Evolutionary conservation across 2,797 vertebrate species (phyloP).

Genomic region (Vespertilio murinus): DNA sequence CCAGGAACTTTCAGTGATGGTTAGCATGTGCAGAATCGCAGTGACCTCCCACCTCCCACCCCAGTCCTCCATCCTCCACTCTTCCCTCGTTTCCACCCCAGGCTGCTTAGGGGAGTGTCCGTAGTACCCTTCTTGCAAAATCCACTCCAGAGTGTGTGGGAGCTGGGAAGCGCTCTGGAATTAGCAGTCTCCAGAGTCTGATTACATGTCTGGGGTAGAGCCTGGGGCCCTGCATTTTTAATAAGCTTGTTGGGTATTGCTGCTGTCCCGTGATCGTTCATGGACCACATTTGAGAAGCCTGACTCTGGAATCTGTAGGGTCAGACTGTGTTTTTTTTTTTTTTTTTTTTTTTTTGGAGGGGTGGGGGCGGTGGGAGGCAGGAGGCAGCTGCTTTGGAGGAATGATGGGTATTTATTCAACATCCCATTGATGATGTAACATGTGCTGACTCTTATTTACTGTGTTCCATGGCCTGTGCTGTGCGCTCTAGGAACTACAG

Average conservation of each 20-base stretch:
- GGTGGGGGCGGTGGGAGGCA: not conserved
- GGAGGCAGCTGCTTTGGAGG: not conserved
- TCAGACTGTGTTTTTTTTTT: not conserved
- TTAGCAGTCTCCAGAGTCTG: not conserved
- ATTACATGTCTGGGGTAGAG: not conserved
- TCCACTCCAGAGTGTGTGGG: not conserved
- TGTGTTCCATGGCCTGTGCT: not conserved
- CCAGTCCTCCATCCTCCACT: not conserved
- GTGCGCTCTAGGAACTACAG: not conserved
- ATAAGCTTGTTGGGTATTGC: not conserved
- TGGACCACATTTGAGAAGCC: not conserved
- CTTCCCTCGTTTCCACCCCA: fast-evolving
- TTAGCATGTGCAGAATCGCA: not conserved
- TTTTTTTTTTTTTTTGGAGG: not conserved
- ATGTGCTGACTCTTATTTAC: not conserved
- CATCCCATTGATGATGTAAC: not conserved
- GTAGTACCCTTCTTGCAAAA: not conserved
- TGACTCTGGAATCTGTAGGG: not conserved
- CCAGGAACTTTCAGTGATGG: not conserved
- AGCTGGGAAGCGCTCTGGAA: not conserved
- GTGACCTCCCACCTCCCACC: fast-evolving
- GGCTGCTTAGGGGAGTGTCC: not conserved
- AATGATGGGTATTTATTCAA: not conserved
- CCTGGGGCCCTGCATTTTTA: not conserved
- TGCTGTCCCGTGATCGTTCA: not conserved